These are phyloP conservation scores for Adelges cooleyi DNA, from an alignment of 1,140 invertebrate genomes.

Conservation along the genomic window DNA sequence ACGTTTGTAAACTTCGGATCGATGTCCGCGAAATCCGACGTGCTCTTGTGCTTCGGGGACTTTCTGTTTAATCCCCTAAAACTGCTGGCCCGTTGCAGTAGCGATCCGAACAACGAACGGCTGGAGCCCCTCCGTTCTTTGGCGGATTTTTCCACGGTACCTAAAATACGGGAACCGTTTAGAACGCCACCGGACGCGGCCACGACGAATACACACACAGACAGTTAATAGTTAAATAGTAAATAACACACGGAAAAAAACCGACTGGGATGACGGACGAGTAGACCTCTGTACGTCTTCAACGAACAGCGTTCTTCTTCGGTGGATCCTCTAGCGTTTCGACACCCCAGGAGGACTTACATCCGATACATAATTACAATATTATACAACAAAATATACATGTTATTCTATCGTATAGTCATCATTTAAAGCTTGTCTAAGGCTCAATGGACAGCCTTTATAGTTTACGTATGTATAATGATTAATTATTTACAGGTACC, in stretches of 20 bases:
- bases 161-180: constrained; percentile 10
- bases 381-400: no score
- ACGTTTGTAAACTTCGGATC: constrained; percentile 34
- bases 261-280: constrained; percentile 20
- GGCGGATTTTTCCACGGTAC: constrained; percentile 20
- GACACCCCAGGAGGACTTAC: constrained; percentile 26
- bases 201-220: no score
- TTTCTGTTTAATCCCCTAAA: constrained; percentile 27
- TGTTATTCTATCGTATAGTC: no score
- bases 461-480: not conserved
- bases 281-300: constrained; percentile 22
- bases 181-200: not conserved
- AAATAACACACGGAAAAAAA: constrained; percentile 27
- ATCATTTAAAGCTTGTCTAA: not conserved
- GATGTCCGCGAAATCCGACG: constrained; percentile 23
- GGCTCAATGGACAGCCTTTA: not conserved
- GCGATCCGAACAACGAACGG: constrained; percentile 32
- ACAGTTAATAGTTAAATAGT: constrained; percentile 3
- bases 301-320: constrained; percentile 22
- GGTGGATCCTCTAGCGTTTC: constrained; percentile 11
- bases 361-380: constrained; percentile 7
- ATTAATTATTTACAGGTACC: no score
- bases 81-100: constrained; percentile 32
- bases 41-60: constrained; percentile 23
- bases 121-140: constrained; percentile 26